Conservation (phyloP, 2,113 vertebrate species). For the Saimiri boliviensis region DNA sequence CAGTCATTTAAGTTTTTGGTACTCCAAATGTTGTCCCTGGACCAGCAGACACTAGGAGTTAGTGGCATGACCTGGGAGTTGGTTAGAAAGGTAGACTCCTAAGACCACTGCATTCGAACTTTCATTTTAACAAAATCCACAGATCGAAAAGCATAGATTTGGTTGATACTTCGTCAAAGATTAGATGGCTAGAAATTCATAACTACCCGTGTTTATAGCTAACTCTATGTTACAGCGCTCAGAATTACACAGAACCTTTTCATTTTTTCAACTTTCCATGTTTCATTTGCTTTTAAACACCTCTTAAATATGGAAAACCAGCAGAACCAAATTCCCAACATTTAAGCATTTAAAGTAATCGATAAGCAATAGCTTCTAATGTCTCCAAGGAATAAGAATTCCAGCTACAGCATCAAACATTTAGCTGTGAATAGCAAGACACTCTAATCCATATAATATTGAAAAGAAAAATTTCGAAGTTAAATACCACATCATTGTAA, state of each 20-base stretch:
- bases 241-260: not conserved
- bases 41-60: not conserved
- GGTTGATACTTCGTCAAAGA: not conserved
- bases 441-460: not conserved
- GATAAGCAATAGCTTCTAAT: constrained; percentile 30
- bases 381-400: constrained; percentile 12
- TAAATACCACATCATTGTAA: constrained; percentile 36
- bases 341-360: constrained; percentile 43
- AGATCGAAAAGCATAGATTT: not conserved
- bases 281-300: not conserved
- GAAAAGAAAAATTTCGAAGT: constrained; percentile 43
- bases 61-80: not conserved
- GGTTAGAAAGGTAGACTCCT: not conserved
- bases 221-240: not conserved
- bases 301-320: constrained; percentile 36
- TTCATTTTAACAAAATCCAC: not conserved
- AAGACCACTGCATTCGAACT: not conserved
- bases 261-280: not conserved
- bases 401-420: not conserved
- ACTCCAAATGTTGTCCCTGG: not conserved
- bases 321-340: not conserved
- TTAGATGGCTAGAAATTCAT: not conserved
- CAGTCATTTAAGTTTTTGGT: not conserved
- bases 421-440: constrained; percentile 2
- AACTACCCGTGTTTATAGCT: not conserved